These are phyloP conservation scores for Peromyscus nudipes DNA, from an alignment of 2,797 vertebrate species.

Conservation along the genomic window DNA sequence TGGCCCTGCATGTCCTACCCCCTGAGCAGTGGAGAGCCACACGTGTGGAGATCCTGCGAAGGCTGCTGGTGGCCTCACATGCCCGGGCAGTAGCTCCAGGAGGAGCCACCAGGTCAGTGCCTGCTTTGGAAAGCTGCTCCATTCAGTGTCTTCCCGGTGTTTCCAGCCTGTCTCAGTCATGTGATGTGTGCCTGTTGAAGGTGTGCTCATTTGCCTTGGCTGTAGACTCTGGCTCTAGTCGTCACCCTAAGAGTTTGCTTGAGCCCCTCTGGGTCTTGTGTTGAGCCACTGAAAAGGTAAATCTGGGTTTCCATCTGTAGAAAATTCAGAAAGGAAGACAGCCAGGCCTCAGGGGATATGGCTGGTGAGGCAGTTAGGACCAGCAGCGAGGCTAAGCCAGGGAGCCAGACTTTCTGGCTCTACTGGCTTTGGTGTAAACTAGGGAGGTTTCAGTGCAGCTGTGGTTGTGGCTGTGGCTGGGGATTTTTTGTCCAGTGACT, in stretches of 20 bases:
- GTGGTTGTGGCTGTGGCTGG: background rate
- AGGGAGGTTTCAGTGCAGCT: background rate
- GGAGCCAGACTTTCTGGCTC: background rate
- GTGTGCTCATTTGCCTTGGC: rapidly evolving
- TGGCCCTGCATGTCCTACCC: conserved; percentile 95
- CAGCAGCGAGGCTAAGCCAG: background rate
- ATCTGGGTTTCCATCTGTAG: background rate
- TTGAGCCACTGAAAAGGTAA: background rate
- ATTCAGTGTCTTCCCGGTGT: rapidly evolving
- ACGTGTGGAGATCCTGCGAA: conserved; percentile 93
- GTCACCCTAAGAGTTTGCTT: background rate
- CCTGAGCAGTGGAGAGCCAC: conserved; percentile 94
- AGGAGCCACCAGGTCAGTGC: conserved; percentile 94
- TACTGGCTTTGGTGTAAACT: background rate
- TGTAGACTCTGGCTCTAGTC: background rate
- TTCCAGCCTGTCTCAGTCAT: rapidly evolving
- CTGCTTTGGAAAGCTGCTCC: background rate
- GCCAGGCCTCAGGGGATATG: background rate
- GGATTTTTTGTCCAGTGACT: background rate
- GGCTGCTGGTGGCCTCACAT: conserved; percentile 94
- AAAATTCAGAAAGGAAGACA: background rate
- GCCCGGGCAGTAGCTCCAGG: conserved; percentile 93
- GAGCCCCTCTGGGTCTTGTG: background rate
- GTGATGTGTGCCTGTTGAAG: rapidly evolving
- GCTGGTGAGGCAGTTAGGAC: background rate